Evolutionary conservation across 2,888 invertebrate species (phyloP).

Genomic region (Brachynemurus nebulosus): DNA sequence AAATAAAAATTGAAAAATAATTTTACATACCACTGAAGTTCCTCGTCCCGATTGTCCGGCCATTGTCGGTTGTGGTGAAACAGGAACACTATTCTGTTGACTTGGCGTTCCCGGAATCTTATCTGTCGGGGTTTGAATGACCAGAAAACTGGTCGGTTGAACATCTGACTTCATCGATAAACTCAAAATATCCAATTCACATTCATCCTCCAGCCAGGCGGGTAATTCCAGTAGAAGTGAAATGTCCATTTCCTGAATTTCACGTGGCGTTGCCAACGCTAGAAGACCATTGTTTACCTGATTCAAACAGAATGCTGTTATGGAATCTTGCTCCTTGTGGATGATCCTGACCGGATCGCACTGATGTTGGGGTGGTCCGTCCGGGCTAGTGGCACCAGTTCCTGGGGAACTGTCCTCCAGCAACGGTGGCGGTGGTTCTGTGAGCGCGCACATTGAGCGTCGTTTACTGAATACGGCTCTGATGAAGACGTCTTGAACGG

Average conservation of each 20-base stretch:
- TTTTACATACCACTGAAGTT: conserved; percentile 70
- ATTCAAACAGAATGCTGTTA: conserved; percentile 93
- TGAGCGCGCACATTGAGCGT: conserved; percentile 40
- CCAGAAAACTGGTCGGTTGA: conserved; percentile 73
- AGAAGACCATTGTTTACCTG: conserved; percentile 72
- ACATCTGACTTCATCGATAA: conserved; percentile 64
- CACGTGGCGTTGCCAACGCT: conserved; percentile 87
- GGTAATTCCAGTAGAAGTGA: conserved; percentile 78
- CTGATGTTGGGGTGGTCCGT: conserved; percentile 18
- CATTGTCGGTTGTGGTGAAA: conserved; percentile 42
- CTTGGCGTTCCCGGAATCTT: conserved; percentile 53
- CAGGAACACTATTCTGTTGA: conserved; percentile 11
- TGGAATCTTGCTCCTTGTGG: conserved; percentile 97
- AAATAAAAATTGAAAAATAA: background rate
- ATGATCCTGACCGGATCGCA: conserved; percentile 87
- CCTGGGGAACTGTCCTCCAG: conserved; percentile 26
- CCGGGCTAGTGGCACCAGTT: conserved; percentile 27
- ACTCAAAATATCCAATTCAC: conserved; percentile 88
- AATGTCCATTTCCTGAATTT: conserved; percentile 97
- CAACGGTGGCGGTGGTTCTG: conserved; percentile 31
- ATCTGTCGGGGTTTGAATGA: conserved; percentile 61
- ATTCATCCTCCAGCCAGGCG: conserved; percentile 92
- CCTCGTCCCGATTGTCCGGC: conserved; percentile 75
- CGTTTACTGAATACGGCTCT: conserved; percentile 84
- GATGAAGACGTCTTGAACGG: conserved; percentile 88